Conservation (phyloP, 2,113 vertebrate genomes). For the Illadopsis cleaveri region DNA sequence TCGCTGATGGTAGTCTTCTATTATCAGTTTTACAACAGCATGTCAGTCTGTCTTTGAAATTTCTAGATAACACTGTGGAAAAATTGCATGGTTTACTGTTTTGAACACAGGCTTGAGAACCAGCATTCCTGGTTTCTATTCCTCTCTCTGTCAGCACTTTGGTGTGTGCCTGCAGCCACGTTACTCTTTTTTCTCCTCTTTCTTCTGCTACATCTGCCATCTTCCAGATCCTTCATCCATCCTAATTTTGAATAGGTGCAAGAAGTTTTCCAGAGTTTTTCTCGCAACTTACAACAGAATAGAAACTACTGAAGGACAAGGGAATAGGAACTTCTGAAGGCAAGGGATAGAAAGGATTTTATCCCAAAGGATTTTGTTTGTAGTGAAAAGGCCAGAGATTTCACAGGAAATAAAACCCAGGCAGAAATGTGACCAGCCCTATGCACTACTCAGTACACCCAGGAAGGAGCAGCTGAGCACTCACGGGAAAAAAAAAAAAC, state of each 20-base stretch:
- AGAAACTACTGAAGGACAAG: neutral
- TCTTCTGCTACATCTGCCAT: neutral
- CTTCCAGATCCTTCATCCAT: neutral
- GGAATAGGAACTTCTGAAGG: neutral
- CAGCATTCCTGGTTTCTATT: constrained; percentile 1
- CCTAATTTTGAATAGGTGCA: neutral
- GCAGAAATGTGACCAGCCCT: neutral
- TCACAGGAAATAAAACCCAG: neutral
- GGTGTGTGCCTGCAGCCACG: neutral
- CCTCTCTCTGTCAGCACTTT: constrained; percentile 6
- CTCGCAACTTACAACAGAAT: neutral
- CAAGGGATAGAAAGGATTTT: neutral
- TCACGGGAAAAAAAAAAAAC: neutral
- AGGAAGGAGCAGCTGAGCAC: neutral
- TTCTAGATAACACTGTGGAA: constrained; percentile 17
- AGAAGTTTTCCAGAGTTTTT: constrained; percentile 6
- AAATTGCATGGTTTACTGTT: neutral
- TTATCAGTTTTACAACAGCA: constrained; percentile 29
- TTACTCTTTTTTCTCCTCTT: neutral
- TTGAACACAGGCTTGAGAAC: neutral
- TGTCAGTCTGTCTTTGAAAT: constrained; percentile 3
- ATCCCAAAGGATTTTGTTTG: neutral
- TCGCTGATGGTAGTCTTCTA: neutral
- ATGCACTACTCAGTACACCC: neutral
- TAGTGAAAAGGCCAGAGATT: neutral